Evolutionary conservation across 1,140 invertebrate genomes (phyloP).

Genomic region (Arctopsyche grandis): DNA sequence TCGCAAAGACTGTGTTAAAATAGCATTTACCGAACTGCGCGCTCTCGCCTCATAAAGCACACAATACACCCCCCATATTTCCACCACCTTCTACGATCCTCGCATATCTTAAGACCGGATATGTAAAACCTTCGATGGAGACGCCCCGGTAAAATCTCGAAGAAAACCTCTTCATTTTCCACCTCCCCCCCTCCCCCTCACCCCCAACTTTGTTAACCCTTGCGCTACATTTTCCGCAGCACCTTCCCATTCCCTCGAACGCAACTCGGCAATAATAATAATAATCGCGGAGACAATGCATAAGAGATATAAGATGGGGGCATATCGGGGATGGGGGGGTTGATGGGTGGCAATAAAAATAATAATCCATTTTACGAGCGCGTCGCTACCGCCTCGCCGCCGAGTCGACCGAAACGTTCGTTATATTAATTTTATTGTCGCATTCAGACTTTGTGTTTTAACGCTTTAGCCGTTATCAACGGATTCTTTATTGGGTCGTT

Average conservation of each 20-base stretch:
- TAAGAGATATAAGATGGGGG: not conserved
- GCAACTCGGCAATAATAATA: slow-evolving; percentile 22
- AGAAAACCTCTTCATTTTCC: slow-evolving; percentile 28
- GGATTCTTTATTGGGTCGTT: slow-evolving; percentile 32
- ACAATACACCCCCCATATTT: slow-evolving; percentile 6
- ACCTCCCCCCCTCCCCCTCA: not conserved
- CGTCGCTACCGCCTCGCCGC: not conserved
- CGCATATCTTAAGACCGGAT: not conserved
- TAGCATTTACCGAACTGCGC: slow-evolving; percentile 26
- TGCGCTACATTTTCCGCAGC: too few relatives aligned
- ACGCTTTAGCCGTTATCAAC: slow-evolving; percentile 24
- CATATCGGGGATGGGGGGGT: not conserved
- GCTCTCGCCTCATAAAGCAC: slow-evolving; percentile 39
- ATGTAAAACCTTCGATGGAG: not conserved
- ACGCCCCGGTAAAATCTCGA: slow-evolving; percentile 11
- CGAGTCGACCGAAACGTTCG: slow-evolving; percentile 31
- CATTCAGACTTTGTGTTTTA: slow-evolving; percentile 37
- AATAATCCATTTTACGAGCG: slow-evolving; percentile 43
- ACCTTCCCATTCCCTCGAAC: not conserved
- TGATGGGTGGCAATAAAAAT: slow-evolving; percentile 37
- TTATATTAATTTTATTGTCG: slow-evolving; percentile 39
- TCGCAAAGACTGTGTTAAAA: slow-evolving; percentile 44
- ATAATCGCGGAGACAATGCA: slow-evolving; percentile 43
- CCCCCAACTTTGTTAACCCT: not conserved
- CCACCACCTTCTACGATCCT: not conserved